Conservation (phyloP, 2,797 vertebrate species). For the Limosa lapponica region DNA sequence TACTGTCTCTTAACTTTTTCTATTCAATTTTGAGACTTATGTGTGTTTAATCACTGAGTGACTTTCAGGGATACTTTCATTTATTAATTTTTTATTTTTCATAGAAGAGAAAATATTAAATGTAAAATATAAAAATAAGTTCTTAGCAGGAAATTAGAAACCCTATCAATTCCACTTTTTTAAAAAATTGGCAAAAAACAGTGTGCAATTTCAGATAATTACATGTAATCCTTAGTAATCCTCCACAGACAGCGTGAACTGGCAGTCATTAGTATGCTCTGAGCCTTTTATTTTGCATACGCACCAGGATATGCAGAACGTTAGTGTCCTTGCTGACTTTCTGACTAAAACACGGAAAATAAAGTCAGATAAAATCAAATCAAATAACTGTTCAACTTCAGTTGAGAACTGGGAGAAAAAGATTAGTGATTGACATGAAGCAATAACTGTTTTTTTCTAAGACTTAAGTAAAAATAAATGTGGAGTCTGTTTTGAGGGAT, state of each 20-base stretch:
- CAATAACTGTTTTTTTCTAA: background rate
- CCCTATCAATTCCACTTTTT: conserved; percentile 50
- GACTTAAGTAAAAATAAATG: background rate
- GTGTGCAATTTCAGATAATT: conserved; percentile 73
- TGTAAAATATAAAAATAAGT: background rate
- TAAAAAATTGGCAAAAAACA: background rate
- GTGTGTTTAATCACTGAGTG: background rate
- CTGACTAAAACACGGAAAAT: conserved; percentile 20
- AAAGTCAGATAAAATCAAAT: background rate
- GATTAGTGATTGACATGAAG: background rate
- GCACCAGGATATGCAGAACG: background rate
- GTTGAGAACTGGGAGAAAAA: background rate
- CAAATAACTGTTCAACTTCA: background rate
- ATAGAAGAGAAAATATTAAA: background rate
- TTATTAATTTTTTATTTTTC: background rate
- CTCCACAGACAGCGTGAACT: conserved; percentile 39
- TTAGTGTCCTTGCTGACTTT: conserved; percentile 37
- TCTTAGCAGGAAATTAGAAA: conserved; percentile 19
- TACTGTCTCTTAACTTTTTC: background rate
- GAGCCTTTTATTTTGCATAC: conserved; percentile 40
- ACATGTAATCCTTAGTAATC: conserved; percentile 74
- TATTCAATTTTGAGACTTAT: background rate
- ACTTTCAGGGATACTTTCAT: background rate
- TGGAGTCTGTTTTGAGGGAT: background rate
- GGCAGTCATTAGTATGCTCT: conserved; percentile 45